Base-by-base conservation (phyloP, 1,140 invertebrate species). In the Bombus confusus region DNA sequence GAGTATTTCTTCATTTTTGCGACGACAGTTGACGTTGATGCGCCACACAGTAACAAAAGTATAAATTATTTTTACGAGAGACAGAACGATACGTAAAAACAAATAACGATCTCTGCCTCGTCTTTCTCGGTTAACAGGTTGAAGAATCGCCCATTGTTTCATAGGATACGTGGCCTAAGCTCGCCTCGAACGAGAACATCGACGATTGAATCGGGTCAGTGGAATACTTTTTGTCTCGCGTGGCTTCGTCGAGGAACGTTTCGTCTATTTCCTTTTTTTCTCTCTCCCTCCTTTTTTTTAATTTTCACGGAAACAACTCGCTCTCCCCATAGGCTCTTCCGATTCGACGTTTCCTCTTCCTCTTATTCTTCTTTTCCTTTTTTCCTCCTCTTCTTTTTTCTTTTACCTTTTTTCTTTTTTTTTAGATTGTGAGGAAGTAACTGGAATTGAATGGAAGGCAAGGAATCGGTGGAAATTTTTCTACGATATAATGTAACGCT, bases 151-250 rank as follows among this genome's bases (percentile, higher is more conserved):
- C 47, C 13, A 69, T 71, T 71, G 82, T 79, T 71, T 79, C 75
- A 18, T 4, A 57, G 66, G 68, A 59, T 66, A 39, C 37, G 18
- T 71, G 59, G 12, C 25, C n/a, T 10, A 13, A 47, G 41, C 41
- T 39, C 22, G 43, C 59, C 52, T 59, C 52, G 12, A 72, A 76
- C 31, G 34, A 28, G 52, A 76, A 47, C 64, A 68, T 66, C 37
- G 34, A 22, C 28, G 74, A 84, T 84, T 12, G 47, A 79, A 84
- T 71, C 52, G 82, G 75, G 82, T 79, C 82, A 71, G n/a, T 57
- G 52, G 75, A 47, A 34, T 31, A 37, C 62, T 64, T 77, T 77
- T 68, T 68, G 39, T 76, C 28, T 52, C 41, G 64, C 41, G 9
- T 22, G 22, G 9, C 39, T 28, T 57, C 66, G 28, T 37, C 39